A percentile compares a stretch with the other conserved stretches of the same genome.
phyloP scores from a whole-genome alignment of 2,888 invertebrate species.

The Drosophila affinis region DNA sequence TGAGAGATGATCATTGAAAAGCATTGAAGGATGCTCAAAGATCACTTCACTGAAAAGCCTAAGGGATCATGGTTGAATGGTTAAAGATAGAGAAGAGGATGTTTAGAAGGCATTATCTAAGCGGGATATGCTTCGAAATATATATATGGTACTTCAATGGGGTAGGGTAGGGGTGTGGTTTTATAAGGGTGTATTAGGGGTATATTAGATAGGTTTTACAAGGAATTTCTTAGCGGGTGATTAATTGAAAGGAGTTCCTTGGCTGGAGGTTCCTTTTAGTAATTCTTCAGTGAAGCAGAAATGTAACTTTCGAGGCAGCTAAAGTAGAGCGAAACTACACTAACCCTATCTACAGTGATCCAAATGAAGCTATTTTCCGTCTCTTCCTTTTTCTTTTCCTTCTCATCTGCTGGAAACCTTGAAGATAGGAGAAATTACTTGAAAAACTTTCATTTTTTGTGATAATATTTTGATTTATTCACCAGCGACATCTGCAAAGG shows the following conservation, averaged over 20 bases:
- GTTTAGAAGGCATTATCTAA: not conserved
- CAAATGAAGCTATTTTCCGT: too few relatives aligned
- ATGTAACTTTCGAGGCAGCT: not conserved
- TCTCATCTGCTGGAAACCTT: too few relatives aligned
- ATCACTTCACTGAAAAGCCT: not conserved
- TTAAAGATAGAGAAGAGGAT: constrained; percentile 28
- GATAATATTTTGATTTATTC: too few relatives aligned
- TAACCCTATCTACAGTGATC: too few relatives aligned
- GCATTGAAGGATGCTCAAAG: not conserved
- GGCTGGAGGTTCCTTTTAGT: not conserved
- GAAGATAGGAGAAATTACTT: too few relatives aligned
- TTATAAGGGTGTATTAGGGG: not conserved
- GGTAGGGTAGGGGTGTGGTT: not conserved
- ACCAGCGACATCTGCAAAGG: too few relatives aligned
- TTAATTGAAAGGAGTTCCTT: not conserved
- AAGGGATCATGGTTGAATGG: constrained; percentile 22
- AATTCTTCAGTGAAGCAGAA: not conserved
- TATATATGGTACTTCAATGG: not conserved
- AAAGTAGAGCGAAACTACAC: not conserved
- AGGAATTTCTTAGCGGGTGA: not conserved
- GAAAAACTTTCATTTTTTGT: too few relatives aligned
- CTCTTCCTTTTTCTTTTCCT: too few relatives aligned
- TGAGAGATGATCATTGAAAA: not conserved
- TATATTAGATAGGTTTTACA: not conserved
- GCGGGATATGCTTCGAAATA: not conserved